These are phyloP conservation scores for Amazona vittata DNA, from an alignment of 2,113 vertebrate genomes.

Conservation along the genomic window DNA sequence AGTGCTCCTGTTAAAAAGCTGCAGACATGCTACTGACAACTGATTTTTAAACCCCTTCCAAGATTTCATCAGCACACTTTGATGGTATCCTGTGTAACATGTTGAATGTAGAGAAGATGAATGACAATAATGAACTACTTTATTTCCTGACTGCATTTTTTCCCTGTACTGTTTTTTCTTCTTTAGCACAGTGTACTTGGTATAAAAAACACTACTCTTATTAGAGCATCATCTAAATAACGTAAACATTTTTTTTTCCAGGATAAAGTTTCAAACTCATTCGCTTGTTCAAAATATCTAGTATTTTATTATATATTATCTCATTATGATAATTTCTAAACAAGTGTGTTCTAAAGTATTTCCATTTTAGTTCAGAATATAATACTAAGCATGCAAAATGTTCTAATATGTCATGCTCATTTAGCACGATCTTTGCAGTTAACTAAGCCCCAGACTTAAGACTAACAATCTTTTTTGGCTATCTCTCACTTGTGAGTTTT, in stretches of 20 bases:
- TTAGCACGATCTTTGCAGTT: not conserved
- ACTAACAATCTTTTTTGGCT: not conserved
- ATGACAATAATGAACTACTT: not conserved
- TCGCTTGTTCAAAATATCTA: not conserved
- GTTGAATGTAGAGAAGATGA: not conserved
- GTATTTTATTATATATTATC: not conserved
- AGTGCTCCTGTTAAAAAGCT: not conserved
- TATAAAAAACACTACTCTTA: not conserved
- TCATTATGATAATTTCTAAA: not conserved
- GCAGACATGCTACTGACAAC: not conserved
- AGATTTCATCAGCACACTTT: not conserved
- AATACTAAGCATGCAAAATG: not conserved
- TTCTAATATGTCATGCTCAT: not conserved
- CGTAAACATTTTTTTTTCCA: not conserved
- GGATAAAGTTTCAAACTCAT: not conserved
- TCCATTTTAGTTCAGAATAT: not conserved
- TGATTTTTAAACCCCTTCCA: not conserved
- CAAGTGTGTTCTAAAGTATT: not conserved
- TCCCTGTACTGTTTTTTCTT: not conserved
- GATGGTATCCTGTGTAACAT: not conserved
- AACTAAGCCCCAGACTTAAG: not conserved
- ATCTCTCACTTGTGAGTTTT: not conserved
- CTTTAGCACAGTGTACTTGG: not conserved
- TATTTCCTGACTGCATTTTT: not conserved
- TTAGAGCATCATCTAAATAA: not conserved